phyloP scores from a whole-genome alignment of 1,140 invertebrate species.

The Charaxes varanes region DNA sequence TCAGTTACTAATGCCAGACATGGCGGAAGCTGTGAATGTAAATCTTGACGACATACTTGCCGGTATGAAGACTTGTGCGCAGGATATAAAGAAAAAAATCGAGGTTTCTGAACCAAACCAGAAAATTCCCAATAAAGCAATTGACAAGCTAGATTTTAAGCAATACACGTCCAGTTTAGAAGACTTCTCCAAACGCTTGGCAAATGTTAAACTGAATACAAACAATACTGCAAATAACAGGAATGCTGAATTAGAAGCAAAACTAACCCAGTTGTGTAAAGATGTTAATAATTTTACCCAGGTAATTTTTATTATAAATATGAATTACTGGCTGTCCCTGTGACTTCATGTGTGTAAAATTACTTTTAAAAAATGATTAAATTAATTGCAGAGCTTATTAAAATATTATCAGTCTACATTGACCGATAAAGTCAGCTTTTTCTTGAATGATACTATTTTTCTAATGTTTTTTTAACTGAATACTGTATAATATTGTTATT shows the following conservation, averaged over 20 bases:
- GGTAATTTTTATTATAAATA: too few species aligned
- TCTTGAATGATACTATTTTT: too few species aligned
- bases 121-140: slow-evolving; percentile 10
- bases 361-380: too few species aligned
- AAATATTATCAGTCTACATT: too few species aligned
- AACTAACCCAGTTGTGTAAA: slow-evolving; percentile 40
- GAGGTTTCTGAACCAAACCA: slow-evolving; percentile 15
- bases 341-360: too few species aligned
- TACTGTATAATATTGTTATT: too few species aligned
- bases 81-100: slow-evolving; percentile 41
- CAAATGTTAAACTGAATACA: slow-evolving; percentile 40
- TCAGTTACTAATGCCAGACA: slow-evolving; percentile 43
- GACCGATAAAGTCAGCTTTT: too few species aligned
- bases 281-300: slow-evolving; percentile 56
- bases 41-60: slow-evolving; percentile 46
- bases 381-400: too few species aligned
- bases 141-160: slow-evolving; percentile 35
- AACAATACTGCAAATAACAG: slow-evolving; percentile 23
- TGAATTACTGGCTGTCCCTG: too few species aligned
- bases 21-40: slow-evolving; percentile 32
- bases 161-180: slow-evolving; percentile 49
- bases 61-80: slow-evolving; percentile 43
- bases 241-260: slow-evolving; percentile 46
- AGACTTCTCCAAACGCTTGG: slow-evolving; percentile 43
- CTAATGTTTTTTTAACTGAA: too few species aligned